Base-by-base conservation (phyloP, 2,113 vertebrate species). In the Perca fluviatilis region DNA sequence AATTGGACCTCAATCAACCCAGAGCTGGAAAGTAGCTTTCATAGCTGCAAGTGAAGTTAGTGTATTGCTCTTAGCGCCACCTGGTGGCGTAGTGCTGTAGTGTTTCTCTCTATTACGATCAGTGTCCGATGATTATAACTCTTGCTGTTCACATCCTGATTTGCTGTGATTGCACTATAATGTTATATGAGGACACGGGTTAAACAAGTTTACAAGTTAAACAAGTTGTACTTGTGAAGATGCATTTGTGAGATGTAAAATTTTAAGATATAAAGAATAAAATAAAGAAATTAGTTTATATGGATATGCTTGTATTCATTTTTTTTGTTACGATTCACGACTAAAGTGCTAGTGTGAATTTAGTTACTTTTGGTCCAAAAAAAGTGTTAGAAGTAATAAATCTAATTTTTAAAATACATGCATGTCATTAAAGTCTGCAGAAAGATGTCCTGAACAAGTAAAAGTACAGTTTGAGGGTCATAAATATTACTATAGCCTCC, bases 141-240 rank as follows among this genome's bases (percentile, higher is more conserved):
- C 36, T 81, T 96, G 94, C 94, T 95, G 94, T 94, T 95, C 95
- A 95, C 94, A 95, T 95, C 61, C 94, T 96, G 95, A 95, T 60
- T 61, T 7, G 0, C 50, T 82, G 89, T 95, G 95, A 94, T 93
- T 95, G 92, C 79, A 94, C 77, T 64, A 11, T 82, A 50, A 86
- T 64, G 60, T 82, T 33, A 53, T 94, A 94, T 95, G 94, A 95
- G 93, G 94, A 94, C 93, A 51, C 30, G 5, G 18, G 3, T 27
- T 2, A 43, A 11, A 43, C 9, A 40, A 40, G 40, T 43, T 43
- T n/a, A n/a, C n/a, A n/a, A n/a, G n/a, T n/a, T n/a, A n/a, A n/a
- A n/a, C n/a, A n/a, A n/a, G 40, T 43, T 43, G 2, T 43, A 43
- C 40, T 43, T 54, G 19, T n/a, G 19, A 11, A n/a, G 57, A 36